These are phyloP conservation scores for Tyto alba DNA, from an alignment of 2,113 vertebrate species.

Conservation along the genomic window DNA sequence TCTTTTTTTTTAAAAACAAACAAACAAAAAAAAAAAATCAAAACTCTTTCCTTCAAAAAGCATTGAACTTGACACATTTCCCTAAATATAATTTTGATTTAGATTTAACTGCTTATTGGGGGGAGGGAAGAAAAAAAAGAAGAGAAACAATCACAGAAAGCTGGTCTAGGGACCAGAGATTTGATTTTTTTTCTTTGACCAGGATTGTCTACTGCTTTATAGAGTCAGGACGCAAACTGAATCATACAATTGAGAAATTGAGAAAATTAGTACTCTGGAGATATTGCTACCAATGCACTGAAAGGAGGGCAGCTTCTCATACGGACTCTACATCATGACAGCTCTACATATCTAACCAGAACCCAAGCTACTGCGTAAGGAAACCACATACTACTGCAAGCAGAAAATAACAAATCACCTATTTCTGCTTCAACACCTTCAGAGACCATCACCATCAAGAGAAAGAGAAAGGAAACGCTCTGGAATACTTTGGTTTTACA, in stretches of 20 bases:
- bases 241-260: neutral
- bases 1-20: neutral
- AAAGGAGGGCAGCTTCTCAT: neutral
- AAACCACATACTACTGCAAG: neutral
- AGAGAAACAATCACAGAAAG: neutral
- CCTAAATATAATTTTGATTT: neutral
- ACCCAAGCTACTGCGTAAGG: neutral
- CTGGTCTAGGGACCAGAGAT: neutral
- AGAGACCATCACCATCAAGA: neutral
- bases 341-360: neutral
- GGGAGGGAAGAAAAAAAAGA: neutral
- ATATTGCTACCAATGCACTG: neutral
- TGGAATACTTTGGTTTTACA: neutral
- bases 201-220: neutral
- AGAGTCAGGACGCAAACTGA: neutral
- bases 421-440: neutral
- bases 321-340: neutral
- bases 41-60: neutral
- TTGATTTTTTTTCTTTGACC: neutral
- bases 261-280: neutral
- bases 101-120: neutral
- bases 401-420: neutral
- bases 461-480: neutral
- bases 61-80: neutral
- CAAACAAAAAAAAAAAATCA: too few species aligned